Evolutionary conservation across 2,113 vertebrate species (phyloP).

Genomic region (Antechinus flavipes): DNA sequence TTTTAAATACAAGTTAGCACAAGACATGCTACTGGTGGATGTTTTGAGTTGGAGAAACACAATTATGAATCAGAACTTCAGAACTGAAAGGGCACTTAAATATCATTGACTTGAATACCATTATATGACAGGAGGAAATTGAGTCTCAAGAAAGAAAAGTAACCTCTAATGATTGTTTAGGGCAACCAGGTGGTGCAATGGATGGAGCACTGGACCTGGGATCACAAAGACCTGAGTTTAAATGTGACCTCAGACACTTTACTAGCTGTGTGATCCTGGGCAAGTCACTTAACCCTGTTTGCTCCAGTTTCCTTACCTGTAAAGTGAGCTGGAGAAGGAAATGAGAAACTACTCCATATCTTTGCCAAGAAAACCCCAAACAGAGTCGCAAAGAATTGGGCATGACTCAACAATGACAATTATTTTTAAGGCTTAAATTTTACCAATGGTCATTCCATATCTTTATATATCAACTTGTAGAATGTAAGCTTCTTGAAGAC

Average conservation of each 20-base stretch:
- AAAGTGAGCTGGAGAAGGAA: neutral
- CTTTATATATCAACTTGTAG: neutral
- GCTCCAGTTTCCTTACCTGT: neutral
- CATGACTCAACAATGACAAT: neutral
- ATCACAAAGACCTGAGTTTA: neutral
- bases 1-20: neutral
- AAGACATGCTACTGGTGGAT: neutral
- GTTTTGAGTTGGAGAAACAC: neutral
- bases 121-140: neutral
- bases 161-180: neutral
- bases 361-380: neutral
- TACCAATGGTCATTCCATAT: neutral
- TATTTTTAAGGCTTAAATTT: neutral
- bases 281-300: neutral
- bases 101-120: neutral
- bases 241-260: neutral
- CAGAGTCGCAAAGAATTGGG: neutral
- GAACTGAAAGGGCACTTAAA: neutral
- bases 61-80: neutral
- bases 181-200: neutral
- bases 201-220: too few relatives aligned
- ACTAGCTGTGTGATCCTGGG: neutral
- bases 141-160: neutral
- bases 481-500: neutral
- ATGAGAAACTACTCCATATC: neutral